These are phyloP conservation scores for Drosophila funebris DNA, from an alignment of 1,140 invertebrate species.

Conservation along the genomic window DNA sequence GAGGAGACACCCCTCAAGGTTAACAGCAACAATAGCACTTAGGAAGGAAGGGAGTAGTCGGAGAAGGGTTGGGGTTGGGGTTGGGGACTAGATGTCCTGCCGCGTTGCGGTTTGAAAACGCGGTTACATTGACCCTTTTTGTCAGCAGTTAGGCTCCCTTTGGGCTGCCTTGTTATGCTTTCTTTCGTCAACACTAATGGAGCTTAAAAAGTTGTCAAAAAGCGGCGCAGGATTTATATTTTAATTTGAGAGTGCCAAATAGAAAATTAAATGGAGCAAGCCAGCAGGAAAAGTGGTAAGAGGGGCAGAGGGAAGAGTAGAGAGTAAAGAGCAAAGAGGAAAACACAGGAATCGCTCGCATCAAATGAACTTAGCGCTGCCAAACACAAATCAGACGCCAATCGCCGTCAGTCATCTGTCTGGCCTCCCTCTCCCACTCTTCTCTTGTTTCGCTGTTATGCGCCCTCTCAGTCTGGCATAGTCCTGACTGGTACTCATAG, in stretches of 20 bases:
- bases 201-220: constrained; percentile 80
- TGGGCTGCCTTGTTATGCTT: constrained; percentile 49
- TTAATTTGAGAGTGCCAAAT: constrained; percentile 79
- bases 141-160: constrained; percentile 23
- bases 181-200: constrained; percentile 78
- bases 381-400: constrained; percentile 67
- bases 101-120: constrained; percentile 54
- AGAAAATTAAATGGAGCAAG: constrained; percentile 70
- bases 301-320: neutral
- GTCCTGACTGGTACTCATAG: neutral
- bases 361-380: constrained; percentile 59
- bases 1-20: constrained; percentile 19
- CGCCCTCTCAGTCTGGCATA: neutral
- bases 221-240: constrained; percentile 78
- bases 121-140: constrained; percentile 73
- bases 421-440: neutral
- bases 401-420: constrained; percentile 56
- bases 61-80: neutral
- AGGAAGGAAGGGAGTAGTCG: neutral
- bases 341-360: constrained; percentile 41
- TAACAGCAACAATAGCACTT: constrained; percentile 1
- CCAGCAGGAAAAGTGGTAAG: neutral
- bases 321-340: constrained; percentile 10
- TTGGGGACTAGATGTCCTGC: constrained; percentile 41
- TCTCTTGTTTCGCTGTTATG: neutral